phyloP scores from a whole-genome alignment of 2,888 invertebrate genomes.

The Drosophila dives region DNA sequence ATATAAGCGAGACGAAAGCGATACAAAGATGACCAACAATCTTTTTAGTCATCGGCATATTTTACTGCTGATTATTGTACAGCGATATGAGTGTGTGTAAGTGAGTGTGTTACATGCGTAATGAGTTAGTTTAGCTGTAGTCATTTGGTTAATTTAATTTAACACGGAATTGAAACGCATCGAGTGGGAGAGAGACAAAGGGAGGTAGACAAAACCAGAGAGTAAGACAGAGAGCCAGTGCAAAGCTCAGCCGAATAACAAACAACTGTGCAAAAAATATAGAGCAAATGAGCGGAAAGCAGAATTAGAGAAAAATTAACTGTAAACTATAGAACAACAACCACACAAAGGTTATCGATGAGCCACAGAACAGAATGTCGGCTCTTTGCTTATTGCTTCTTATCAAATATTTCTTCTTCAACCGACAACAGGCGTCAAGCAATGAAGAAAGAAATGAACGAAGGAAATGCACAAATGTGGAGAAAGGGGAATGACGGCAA shows the following conservation, averaged over 20 bases:
- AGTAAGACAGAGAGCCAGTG: conserved; percentile 16
- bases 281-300: conserved; percentile 19
- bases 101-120: conserved; percentile 10
- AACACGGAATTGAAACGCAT: conserved; percentile 42
- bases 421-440: conserved; percentile 31
- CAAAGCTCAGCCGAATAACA: conserved; percentile 24
- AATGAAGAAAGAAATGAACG: conserved; percentile 39
- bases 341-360: conserved; percentile 60
- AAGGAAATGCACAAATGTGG: not conserved
- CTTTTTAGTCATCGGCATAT: conserved; percentile 41
- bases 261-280: conserved; percentile 15
- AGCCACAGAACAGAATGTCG: conserved; percentile 36
- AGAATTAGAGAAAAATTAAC: conserved; percentile 50
- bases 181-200: not conserved
- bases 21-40: conserved; percentile 8
- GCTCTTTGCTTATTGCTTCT: conserved; percentile 34
- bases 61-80: conserved; percentile 24
- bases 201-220: not conserved
- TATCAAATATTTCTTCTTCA: conserved; percentile 47
- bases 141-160: conserved; percentile 63
- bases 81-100: not conserved
- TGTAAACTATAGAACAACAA: conserved; percentile 46
- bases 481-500: not conserved
- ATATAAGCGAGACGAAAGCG: conserved; percentile 4
- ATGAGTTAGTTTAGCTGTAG: conserved; percentile 31